Evolutionary conservation across 2,113 vertebrate species (phyloP), one percentile per base, ranked within the genome.

Genomic region (Seriola quinqueradiata): DNA sequence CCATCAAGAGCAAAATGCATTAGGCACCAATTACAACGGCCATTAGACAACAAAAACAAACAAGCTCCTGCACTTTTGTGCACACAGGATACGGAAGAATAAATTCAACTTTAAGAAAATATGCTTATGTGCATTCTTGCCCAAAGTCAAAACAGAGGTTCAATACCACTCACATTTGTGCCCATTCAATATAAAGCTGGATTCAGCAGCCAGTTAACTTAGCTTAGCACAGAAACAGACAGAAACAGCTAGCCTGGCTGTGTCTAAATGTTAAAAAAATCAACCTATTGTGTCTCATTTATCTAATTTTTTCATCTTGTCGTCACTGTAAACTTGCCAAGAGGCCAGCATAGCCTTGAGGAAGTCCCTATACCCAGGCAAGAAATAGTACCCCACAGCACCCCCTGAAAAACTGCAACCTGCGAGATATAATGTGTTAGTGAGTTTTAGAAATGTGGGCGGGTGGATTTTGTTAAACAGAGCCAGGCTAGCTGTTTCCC

Each of bases 1-100:
- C 48, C 78, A 77, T 85, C 28, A 85, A 74, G 59, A 74, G 69
- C 70, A 82, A 85, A 42, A 8, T 42, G 40, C 40, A 42, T 42
- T 10, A 9, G 10, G 40, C 8, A 42, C 40, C 8, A 42, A 42
- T 42, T 42, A 36, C 34, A 42, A 42, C 40, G 9, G 23, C 10
- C 25, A 64, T 75, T 65, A 59, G 5, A 42, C 12, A 75, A 65
- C 66, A 74, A 75, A 61, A n/a, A 73, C 57, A 76, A 73, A 72
- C 61, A 75, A 76, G 42, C 12, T n/a, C 48, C 8, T 38, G 14
- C n/a, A 12, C 65, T 67, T 61, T 46, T 55, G 42, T 25, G 52
- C 25, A 42, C 61, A 57, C 8, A 36, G 2, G 21, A 44, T 19
- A 38, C 28, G 32, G 7, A 70, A 48, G 19, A 34, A 36, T 67